These are phyloP conservation scores for Peromyscus californicus DNA, from an alignment of 2,113 vertebrate genomes.

Conservation along the genomic window DNA sequence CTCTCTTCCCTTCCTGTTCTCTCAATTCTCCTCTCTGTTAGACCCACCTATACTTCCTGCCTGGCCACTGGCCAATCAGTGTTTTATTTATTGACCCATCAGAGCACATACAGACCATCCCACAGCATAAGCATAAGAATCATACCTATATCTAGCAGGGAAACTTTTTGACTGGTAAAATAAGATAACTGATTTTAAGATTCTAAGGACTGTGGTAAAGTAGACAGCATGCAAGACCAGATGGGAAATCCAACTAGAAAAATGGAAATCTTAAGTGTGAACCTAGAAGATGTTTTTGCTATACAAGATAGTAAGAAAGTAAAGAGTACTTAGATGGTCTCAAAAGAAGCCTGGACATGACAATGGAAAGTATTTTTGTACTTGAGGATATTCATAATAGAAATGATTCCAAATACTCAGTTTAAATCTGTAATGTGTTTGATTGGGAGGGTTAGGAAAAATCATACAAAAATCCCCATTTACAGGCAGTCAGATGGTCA, in stretches of 20 bases:
- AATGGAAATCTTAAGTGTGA: not conserved
- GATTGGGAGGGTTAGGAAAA: too few species aligned
- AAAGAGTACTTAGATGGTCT: not conserved
- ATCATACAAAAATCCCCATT: not conserved
- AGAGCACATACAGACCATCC: too few species aligned
- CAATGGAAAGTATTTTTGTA: not conserved
- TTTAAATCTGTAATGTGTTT: not conserved
- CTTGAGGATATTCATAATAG: not conserved
- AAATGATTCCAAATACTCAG: not conserved
- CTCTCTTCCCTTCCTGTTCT: too few species aligned
- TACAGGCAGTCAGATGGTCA: not conserved
- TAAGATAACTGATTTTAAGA: not conserved
- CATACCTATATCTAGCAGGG: not conserved
- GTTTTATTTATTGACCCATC: too few species aligned
- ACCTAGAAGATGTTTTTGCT: not conserved
- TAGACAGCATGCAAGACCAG: not conserved
- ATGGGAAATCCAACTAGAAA: too few species aligned
- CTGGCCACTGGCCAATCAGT: too few species aligned
- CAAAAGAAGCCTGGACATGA: not conserved
- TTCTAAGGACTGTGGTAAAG: too few species aligned
- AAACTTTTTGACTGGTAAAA: not conserved
- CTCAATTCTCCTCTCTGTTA: too few species aligned
- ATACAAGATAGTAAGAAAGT: not conserved
- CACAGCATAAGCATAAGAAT: not conserved
- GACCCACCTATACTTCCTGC: too few species aligned